Base-by-base conservation (phyloP, 2,113 vertebrate genomes). In the Acanthochromis polyacanthus region DNA sequence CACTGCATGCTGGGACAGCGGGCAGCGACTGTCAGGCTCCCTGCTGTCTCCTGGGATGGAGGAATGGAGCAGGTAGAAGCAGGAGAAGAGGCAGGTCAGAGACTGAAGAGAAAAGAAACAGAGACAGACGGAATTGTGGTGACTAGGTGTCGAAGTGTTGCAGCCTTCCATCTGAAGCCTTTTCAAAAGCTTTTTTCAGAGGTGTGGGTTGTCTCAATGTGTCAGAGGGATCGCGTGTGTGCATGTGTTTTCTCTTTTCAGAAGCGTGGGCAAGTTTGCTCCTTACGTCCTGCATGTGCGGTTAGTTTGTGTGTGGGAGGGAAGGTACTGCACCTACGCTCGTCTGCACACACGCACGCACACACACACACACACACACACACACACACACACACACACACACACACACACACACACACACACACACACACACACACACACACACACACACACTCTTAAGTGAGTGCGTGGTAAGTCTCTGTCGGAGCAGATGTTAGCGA, bases 161-260 rank as follows among this genome's bases (percentile, higher is more conserved):
- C 73, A 66, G 48, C 59, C 45, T 63, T 83, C 62, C 28, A 66
- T 78, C 62, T 84, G 62, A 66, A 76, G 57, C 43, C 28, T 81
- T 78, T 83, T 87, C 11, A 48, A 51, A 69, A 71, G 55, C 23
- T 71, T 69, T 58, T 58, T 50, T 68, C 66, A 68, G 75, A 66
- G 48, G 45, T 83, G 87, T 88, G 57, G 84, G 89, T 84, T 89
- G 83, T 80, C 53, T 71, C 77, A 40, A 74, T 88, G 75, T 86
- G 88, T 89, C 79, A 84, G 62, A 57, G 46, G 63, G 73, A 64
- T 81, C 32, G 45, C 9, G 20, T 53, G 28, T 64, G 25, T 77
- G 60, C 59, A 56, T 75, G 80, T 77, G 73, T 85, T 82, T 83
- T 88, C 60, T 70, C 71, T 70, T 53, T 25, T 74, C 62, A 83